Percentiles rank a stretch among this genome's conserved stretches.
These are phyloP conservation scores for Rattus rattus DNA, from an alignment of 2,113 vertebrate species.

Conservation along the genomic window DNA sequence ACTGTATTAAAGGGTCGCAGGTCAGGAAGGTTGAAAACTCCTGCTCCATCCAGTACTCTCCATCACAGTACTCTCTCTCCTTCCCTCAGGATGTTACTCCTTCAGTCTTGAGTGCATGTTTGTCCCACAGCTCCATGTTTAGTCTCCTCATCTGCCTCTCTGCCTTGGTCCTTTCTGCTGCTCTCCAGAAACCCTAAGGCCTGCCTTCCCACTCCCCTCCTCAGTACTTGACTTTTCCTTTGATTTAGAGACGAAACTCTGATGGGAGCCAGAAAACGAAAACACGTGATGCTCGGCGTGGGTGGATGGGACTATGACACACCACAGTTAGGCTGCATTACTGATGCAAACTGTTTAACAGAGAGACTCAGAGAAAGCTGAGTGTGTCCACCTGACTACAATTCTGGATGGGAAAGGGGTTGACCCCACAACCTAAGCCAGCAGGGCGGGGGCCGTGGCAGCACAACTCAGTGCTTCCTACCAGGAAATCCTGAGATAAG, in stretches of 20 bases:
- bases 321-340: neutral
- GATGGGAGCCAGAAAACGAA: neutral
- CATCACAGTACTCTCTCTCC: neutral
- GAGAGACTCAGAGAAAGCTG: neutral
- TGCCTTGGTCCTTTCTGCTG: neutral
- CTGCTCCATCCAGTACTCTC: neutral
- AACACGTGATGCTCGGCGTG: neutral
- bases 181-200: neutral
- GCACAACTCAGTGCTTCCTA: neutral
- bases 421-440: neutral
- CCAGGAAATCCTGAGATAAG: neutral
- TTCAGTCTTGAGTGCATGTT: neutral
- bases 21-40: neutral
- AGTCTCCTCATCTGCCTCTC: neutral
- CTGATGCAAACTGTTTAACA: neutral
- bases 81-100: neutral
- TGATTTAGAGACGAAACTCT: conserved; percentile 20
- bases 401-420: neutral
- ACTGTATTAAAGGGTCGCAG: neutral
- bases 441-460: neutral
- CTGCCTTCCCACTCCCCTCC: neutral
- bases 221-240: neutral
- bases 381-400: neutral
- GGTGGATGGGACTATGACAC: too few species aligned
- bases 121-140: neutral